Conservation (phyloP, 2,113 vertebrate genomes). For the Nymphicus hollandicus region DNA sequence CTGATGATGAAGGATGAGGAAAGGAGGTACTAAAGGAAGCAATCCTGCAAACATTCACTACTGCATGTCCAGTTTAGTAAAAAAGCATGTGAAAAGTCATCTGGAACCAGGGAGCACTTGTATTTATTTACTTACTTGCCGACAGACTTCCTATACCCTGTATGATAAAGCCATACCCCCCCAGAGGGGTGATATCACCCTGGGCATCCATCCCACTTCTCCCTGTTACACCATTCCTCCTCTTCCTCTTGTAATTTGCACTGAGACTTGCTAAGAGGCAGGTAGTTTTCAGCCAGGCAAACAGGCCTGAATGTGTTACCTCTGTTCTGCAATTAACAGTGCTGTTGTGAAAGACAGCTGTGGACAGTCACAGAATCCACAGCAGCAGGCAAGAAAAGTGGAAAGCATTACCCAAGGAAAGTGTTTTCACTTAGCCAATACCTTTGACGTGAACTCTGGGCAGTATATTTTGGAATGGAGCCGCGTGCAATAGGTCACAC, state of each 20-base stretch:
- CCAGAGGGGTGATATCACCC: not conserved
- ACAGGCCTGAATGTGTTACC: not conserved
- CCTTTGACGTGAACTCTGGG: constrained; percentile 89
- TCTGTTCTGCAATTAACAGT: not conserved
- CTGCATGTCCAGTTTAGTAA: not conserved
- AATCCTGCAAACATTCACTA: not conserved
- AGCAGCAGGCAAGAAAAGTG: not conserved
- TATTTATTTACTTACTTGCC: not conserved
- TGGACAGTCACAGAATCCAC: accelerated
- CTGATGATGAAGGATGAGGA: not conserved
- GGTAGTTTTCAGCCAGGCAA: not conserved
- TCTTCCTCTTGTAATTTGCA: not conserved
- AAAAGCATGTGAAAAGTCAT: not conserved
- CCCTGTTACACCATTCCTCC: accelerated
- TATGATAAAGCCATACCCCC: not conserved
- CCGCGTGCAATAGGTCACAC: constrained; percentile 86
- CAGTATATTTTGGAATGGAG: constrained; percentile 88
- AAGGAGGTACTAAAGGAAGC: not conserved
- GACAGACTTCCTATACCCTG: not conserved
- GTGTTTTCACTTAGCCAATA: not conserved
- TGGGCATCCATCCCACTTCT: not conserved
- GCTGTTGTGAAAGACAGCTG: not conserved
- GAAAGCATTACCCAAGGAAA: not conserved
- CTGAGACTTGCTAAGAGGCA: not conserved
- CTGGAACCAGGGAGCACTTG: not conserved